phyloP scores from a whole-genome alignment of 2,888 invertebrate species.

The Chrysotoxum bicinctum region DNA sequence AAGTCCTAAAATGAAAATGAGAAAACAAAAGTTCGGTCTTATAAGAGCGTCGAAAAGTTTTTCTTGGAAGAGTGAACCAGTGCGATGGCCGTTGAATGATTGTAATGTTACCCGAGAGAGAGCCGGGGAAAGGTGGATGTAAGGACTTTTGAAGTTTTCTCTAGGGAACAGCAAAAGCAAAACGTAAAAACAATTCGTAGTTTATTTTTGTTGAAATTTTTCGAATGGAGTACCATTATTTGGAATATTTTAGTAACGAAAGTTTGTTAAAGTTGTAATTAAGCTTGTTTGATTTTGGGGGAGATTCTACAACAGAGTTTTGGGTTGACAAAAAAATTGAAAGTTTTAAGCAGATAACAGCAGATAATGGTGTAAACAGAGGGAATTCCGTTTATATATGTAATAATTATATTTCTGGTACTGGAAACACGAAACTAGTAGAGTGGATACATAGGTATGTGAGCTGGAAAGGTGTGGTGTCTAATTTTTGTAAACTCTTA shows the following conservation, averaged over 20 bases:
- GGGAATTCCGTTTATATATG: not conserved
- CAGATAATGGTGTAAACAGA: not conserved
- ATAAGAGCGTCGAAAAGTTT: slow-evolving; percentile 69
- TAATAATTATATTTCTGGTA: not conserved
- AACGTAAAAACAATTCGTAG: not conserved
- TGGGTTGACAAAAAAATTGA: slow-evolving; percentile 9
- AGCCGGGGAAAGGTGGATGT: slow-evolving; percentile 43
- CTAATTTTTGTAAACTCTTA: too few species aligned
- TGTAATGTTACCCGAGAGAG: slow-evolving; percentile 44
- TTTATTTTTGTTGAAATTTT: slow-evolving; percentile 8
- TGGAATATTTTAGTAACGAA: slow-evolving; percentile 25
- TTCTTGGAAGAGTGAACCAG: not conserved
- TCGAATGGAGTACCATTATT: slow-evolving; percentile 35
- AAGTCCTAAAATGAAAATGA: slow-evolving; percentile 82
- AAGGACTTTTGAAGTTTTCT: slow-evolving; percentile 63
- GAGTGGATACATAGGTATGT: too few species aligned
- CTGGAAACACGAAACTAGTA: not conserved
- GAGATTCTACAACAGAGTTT: slow-evolving; percentile 7
- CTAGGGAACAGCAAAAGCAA: slow-evolving; percentile 9
- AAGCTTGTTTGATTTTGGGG: slow-evolving; percentile 42
- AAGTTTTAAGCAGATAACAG: not conserved
- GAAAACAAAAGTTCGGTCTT: slow-evolving; percentile 34
- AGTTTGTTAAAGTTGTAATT: slow-evolving; percentile 48
- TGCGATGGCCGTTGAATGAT: slow-evolving; percentile 75
- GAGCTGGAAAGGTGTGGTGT: too few species aligned